Evolutionary conservation across 2,888 invertebrate species (phyloP).

Genomic region (Ochropacha duplaris): DNA sequence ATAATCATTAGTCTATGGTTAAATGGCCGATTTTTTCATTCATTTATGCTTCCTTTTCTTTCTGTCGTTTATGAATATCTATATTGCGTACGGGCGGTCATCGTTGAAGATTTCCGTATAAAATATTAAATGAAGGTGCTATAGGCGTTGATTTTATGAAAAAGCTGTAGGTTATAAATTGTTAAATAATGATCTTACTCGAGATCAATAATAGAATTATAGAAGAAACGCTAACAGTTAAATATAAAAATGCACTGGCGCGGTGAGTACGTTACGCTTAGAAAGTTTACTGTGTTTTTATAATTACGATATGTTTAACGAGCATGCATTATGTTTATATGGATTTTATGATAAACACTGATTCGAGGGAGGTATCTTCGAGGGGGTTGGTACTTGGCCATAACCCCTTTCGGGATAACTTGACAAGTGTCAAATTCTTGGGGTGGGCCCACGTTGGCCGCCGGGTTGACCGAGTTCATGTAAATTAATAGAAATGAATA

Average conservation of each 20-base stretch:
- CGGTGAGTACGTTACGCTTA: constrained; percentile 91
- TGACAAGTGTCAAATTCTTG: constrained; percentile 77
- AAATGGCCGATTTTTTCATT: constrained; percentile 70
- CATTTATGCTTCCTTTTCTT: constrained; percentile 72
- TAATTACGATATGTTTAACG: constrained; percentile 52
- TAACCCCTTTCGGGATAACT: constrained; percentile 71
- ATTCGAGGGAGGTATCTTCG: constrained; percentile 31
- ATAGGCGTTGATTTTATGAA: constrained; percentile 81
- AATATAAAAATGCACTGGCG: constrained; percentile 97
- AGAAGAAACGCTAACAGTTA: constrained; percentile 97
- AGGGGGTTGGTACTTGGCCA: constrained; percentile 48
- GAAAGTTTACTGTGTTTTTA: constrained; percentile 78
- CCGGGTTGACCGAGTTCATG: constrained; percentile 37
- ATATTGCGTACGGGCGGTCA: constrained; percentile 74
- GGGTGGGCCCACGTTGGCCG: constrained; percentile 81
- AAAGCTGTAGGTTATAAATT: constrained; percentile 81
- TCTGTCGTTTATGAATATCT: constrained; percentile 72
- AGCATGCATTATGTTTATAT: constrained; percentile 35
- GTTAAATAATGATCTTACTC: constrained; percentile 94
- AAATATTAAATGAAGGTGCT: constrained; percentile 83
- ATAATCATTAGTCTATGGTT: constrained; percentile 50
- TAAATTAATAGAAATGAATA: constrained; percentile 26
- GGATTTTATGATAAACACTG: constrained; percentile 27
- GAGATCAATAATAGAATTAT: constrained; percentile 99
- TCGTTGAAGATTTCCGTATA: constrained; percentile 73